phyloP scores from a whole-genome alignment of 2,113 vertebrate genomes.

The Clarias macrocephalus region DNA sequence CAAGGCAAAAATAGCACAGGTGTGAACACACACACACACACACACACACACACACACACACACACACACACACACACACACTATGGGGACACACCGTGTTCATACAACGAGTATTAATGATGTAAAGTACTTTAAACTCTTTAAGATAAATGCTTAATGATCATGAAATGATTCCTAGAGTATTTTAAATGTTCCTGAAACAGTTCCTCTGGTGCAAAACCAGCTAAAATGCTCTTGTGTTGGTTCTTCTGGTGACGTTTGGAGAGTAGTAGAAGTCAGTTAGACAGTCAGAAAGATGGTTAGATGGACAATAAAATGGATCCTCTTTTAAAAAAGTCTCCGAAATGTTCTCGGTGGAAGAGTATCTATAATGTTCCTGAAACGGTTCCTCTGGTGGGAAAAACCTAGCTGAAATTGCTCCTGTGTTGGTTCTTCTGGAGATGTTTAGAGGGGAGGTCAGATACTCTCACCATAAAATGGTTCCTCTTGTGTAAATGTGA shows the following conservation, averaged over 20 bases:
- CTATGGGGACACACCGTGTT: neutral
- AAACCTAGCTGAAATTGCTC: neutral
- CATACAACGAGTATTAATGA: neutral
- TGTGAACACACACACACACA: conserved; percentile 45
- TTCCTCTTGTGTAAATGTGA: neutral
- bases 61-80: conserved; percentile 1
- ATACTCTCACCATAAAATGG: neutral
- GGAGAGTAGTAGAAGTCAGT: too few relatives aligned
- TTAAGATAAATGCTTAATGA: neutral
- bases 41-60: conserved; percentile 23
- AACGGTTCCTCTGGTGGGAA: neutral
- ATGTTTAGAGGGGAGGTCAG: too few relatives aligned
- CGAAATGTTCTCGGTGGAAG: neutral
- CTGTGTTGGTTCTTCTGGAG: neutral
- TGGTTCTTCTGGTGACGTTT: neutral
- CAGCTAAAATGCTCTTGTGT: neutral
- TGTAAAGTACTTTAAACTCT: neutral
- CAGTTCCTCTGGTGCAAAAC: too few relatives aligned
- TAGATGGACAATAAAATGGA: too few relatives aligned
- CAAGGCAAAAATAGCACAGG: conserved; percentile 78
- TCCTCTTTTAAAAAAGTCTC: too few relatives aligned
- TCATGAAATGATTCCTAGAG: neutral
- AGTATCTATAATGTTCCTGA: neutral
- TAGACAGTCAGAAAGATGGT: too few relatives aligned
- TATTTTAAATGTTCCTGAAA: neutral